Conservation (phyloP, 2,797 vertebrate species). For the Sebastes itinus region DNA sequence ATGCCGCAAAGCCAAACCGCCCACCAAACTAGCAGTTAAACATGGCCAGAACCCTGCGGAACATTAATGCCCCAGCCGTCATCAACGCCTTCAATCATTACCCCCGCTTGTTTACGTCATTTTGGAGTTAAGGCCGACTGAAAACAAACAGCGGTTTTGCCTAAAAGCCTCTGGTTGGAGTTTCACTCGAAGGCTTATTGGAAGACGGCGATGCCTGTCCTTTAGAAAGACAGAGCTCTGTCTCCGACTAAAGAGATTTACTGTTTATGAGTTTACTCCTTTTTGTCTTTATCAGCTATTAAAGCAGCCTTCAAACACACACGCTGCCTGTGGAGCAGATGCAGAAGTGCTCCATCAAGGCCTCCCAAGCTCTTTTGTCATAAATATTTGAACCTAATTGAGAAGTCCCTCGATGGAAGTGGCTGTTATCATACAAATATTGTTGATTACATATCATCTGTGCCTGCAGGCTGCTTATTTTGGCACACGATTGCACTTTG, state of each 20-base stretch:
- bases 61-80: constrained; percentile 58
- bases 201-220: background rate
- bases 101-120: constrained; percentile 65
- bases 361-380: background rate
- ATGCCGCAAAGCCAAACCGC: constrained; percentile 69
- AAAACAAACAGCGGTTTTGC: constrained; percentile 67
- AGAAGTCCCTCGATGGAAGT: constrained; percentile 1
- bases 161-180: constrained; percentile 39
- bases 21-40: constrained; percentile 66
- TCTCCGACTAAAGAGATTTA: constrained; percentile 38
- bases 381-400: constrained; percentile 36
- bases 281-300: constrained; percentile 52
- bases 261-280: constrained; percentile 44
- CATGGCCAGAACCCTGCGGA: constrained; percentile 54
- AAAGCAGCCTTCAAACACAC: constrained; percentile 36
- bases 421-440: constrained; percentile 14
- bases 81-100: constrained; percentile 69
- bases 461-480: constrained; percentile 22
- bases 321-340: constrained; percentile 16
- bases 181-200: constrained; percentile 20
- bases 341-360: background rate
- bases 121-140: constrained; percentile 39
- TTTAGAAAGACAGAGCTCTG: background rate
- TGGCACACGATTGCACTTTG: background rate
- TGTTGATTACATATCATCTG: constrained; percentile 24